A percentile compares a stretch with the other conserved stretches of the same genome.
These are phyloP conservation scores for Epiperipatus broadwayi DNA, from an alignment of 2,888 invertebrate genomes.

Conservation along the genomic window DNA sequence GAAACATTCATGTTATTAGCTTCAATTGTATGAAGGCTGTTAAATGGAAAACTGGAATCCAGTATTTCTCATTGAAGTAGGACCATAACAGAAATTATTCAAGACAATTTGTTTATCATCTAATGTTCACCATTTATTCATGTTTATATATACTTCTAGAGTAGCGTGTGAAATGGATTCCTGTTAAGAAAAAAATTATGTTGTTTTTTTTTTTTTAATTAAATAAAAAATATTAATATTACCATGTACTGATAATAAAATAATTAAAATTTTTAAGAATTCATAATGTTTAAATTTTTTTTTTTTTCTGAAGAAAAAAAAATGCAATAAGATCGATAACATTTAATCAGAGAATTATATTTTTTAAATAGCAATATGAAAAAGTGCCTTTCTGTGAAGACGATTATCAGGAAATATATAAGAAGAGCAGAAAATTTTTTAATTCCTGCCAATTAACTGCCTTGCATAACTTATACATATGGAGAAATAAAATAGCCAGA, in stretches of 20 bases:
- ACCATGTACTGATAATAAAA: not conserved
- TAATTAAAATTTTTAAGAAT: not conserved
- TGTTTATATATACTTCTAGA: no score
- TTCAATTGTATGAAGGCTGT: no score
- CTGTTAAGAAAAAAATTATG: not conserved
- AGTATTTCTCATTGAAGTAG: no score
- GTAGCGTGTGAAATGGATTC: not conserved
- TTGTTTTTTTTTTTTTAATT: not conserved
- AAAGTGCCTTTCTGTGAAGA: slow-evolving; percentile 50
- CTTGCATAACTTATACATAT: slow-evolving; percentile 54
- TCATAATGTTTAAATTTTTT: not conserved
- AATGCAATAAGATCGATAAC: not conserved
- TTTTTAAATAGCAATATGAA: slow-evolving; percentile 58
- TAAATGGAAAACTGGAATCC: no score
- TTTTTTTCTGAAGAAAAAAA: not conserved
- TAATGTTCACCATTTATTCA: no score
- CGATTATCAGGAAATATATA: slow-evolving; percentile 53
- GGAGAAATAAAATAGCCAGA: slow-evolving; percentile 70
- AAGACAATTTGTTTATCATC: no score
- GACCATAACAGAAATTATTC: no score
- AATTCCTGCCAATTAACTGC: slow-evolving; percentile 67
- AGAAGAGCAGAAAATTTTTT: slow-evolving; percentile 55
- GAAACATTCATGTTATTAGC: no score
- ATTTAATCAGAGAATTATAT: no score
- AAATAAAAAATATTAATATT: slow-evolving; percentile 1